Evolutionary conservation across 2,113 vertebrate species (phyloP), one percentile per base, ranked within the genome.

Genomic region (Chunga burmeisteri): DNA sequence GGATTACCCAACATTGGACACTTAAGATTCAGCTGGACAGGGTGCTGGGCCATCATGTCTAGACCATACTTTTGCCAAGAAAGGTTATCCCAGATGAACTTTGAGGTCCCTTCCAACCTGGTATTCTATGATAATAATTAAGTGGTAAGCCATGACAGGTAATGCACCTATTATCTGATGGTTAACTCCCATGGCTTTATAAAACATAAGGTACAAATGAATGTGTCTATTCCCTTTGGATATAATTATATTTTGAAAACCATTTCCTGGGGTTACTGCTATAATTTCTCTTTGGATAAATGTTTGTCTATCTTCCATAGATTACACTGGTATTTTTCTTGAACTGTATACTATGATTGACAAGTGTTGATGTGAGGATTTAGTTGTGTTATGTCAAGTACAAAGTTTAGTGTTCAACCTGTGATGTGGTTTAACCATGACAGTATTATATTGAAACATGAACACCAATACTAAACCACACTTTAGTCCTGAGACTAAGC

Each of bases 181-280:
- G 32, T 92, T 94, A 92, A 91, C 26, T 85, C 59, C 63, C 17
- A 18, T 72, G 38, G 63, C 92, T 95, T 96, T 94, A n/a, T 61
- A 55, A 95, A 95, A 49, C 56, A 9, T 83, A 90, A 96, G 21
- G 23, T 81, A 90, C 91, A 83, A 73, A 91, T 55, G 74, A 93
- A 67, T 21, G 32, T 53, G 15, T 49, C 81, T 70, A 32, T 86
- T 91, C 83, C 94, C 92, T 95, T 83, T 21, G 85, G 47, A 81
- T 61, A 42, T 91, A 97, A 97, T 96, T 96, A 81, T 86, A 93
- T 81, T 72, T 93, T 40, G 42, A 94, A 96, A 96, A 55, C 55
- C 52, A 36, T 68, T 92, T 74, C 70, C 84, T 73, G 17, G 73
- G 97, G 56, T 44, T 94, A 36, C 65, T 38, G 62, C 58, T 85